Base-by-base conservation (phyloP, 2,113 vertebrate species). In the Passer montanus region DNA sequence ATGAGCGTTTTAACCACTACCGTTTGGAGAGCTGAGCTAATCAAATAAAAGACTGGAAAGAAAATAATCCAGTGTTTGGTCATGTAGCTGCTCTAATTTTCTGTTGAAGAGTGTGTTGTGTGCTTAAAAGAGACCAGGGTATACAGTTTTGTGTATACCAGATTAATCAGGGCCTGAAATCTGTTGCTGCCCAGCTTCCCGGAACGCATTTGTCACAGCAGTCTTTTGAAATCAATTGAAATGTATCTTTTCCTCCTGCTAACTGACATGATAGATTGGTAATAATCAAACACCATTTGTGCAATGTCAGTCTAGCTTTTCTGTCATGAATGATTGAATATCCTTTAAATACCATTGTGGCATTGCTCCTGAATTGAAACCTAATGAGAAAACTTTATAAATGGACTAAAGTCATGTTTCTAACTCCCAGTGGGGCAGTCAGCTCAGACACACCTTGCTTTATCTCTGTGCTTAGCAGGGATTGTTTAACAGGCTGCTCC, bases 181-280 rank as follows among this genome's bases (percentile, higher is more conserved):
- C 56, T 88, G 35, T 81, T 77, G 70, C 72, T 96, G 59, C 56
- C 37, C n/a, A 63, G 91, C 78, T 86, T 90, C 50, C 87, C 8
- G 30, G 91, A 94, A 93, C 1, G 1, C 79, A 92, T 95, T 97
- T 94, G 82, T 97, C 89, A 92, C 5, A 5, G 72, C 5, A 18
- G 90, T 64, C 95, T 90, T 91, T 91, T 93, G 87, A 80, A 96
- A 96, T 97, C 96, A 95, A 89, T 95, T 96, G 94, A 97, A 97
- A 96, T 92, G 79, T 93, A 95, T 93, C 95, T 96, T 94, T 88
- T 95, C 69, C 64, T 93, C 41, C 60, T 84, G 90, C 60, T 95
- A 91, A 88, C 88, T 67, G 91, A 86, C 91, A 93, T 95, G 89
- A 96, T 93, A 89, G 96, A 97, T 97, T 93, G 87, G 93, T 86